Percentiles rank a stretch among this genome's conserved stretches.
Evolutionary conservation across 1,140 invertebrate species (phyloP).

Genomic region (Megalonaias nervosa): DNA sequence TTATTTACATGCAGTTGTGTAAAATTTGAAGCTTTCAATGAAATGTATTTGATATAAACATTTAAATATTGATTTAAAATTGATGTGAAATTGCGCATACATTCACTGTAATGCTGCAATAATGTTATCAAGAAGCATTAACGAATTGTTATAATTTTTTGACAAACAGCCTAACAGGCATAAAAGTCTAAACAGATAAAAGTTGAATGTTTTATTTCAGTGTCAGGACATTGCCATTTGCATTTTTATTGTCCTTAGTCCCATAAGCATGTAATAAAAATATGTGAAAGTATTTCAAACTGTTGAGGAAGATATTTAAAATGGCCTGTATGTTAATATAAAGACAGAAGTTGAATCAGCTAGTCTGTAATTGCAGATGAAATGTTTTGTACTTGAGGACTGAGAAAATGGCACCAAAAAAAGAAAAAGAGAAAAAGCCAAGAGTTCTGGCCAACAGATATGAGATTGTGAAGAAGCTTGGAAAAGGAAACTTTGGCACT

Average conservation of each 20-base stretch:
- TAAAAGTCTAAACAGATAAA: no score
- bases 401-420: constrained; percentile 40
- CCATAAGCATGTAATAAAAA: neutral
- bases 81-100: neutral
- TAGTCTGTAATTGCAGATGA: neutral
- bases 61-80: neutral
- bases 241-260: neutral
- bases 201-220: neutral
- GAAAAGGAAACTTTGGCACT: constrained; percentile 71
- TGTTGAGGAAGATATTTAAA: constrained; percentile 4
- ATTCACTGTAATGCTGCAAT: neutral
- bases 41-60: neutral
- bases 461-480: constrained; percentile 66
- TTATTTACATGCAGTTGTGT: neutral
- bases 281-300: constrained; percentile 1
- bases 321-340: neutral
- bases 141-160: no score
- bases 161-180: no score
- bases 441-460: constrained; percentile 67
- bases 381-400: neutral
- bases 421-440: constrained; percentile 47
- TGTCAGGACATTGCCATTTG: neutral
- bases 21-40: no score
- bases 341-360: neutral
- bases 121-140: neutral